Percentiles rank a stretch among this genome's conserved stretches.
Evolutionary conservation across 2,888 invertebrate genomes (phyloP).

Genomic region (Endomychus coccineus): DNA sequence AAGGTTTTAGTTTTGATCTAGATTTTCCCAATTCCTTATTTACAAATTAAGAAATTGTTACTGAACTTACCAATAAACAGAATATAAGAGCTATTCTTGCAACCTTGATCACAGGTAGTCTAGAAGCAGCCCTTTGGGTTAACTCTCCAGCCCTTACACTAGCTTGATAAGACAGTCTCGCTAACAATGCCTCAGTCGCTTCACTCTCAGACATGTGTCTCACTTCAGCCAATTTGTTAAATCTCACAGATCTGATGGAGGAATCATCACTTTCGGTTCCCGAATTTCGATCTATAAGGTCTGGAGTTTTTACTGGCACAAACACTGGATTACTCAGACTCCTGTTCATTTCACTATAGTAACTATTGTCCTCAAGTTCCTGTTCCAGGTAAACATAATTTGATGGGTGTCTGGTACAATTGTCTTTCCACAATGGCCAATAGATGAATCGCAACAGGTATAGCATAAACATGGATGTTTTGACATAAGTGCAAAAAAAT

Average conservation of each 20-base stretch:
- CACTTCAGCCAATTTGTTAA: slow-evolving; percentile 80
- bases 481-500: slow-evolving; percentile 91
- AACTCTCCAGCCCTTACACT: slow-evolving; percentile 77
- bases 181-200: slow-evolving; percentile 87
- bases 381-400: slow-evolving; percentile 73
- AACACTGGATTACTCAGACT: slow-evolving; percentile 77
- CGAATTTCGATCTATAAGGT: slow-evolving; percentile 50
- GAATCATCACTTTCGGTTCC: slow-evolving; percentile 82
- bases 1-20: too few species aligned
- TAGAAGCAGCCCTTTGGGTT: slow-evolving; percentile 66
- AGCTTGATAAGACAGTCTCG: slow-evolving; percentile 90
- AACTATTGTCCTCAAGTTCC: slow-evolving; percentile 70
- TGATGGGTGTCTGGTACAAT: slow-evolving; percentile 52
- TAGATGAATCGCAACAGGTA: slow-evolving; percentile 85
- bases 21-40: too few species aligned
- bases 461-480: slow-evolving; percentile 88
- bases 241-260: slow-evolving; percentile 66
- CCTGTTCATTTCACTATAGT: slow-evolving; percentile 38
- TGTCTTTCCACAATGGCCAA: slow-evolving; percentile 84
- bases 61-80: slow-evolving; percentile 74
- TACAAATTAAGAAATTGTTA: too few species aligned
- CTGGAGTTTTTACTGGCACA: slow-evolving; percentile 77
- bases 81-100: slow-evolving; percentile 80
- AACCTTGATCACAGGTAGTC: slow-evolving; percentile 66
- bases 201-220: slow-evolving; percentile 83